Base-by-base conservation (phyloP, 2,888 invertebrate species). In the Junonia oenone region DNA sequence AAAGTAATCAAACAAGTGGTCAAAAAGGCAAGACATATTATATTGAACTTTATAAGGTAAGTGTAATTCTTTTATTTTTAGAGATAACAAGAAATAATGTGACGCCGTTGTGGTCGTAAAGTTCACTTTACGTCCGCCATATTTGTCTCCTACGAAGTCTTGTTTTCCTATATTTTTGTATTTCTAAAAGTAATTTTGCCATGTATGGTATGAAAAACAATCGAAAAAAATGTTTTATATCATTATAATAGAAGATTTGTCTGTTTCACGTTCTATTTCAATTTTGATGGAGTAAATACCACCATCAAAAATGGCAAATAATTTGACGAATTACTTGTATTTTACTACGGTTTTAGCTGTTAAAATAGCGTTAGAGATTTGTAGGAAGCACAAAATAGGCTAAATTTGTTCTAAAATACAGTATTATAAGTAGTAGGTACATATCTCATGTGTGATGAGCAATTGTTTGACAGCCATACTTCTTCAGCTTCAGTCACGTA, bases 21-120 rank as follows among this genome's bases (percentile, higher is more conserved):
- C 81, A 69, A 70, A 90, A 82, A 78, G 83, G 83, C 81, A 90
- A 90, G 81, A 63, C 80, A 77, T 85, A 82, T 85, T 88, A 78
- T 73, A 86, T 90, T 78, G 89, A 89, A 73, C 83, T 88, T 81
- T 89, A 85, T 67, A 87, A 88, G 86, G 90, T 90, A 72, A 81
- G 87, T 78, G 73, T 71, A 73, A 69, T 74, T 77, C 66, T 78
- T 71, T 65, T 68, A 68, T 70, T 62, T 45, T 35, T 60, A 49
- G 60, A 67, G 65, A 76, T 73, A 63, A 62, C 22, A 46, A 58
- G 68, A 65, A 59, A 66, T 69, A 71, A 55, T 68, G 64, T 74
- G 86, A 89, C 87, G 90, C 87, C 86, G 88, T 88, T 79, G 72
- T 78, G 75, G 72, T 78, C 71, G 69, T 75, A 73, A 78, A 81